Evolutionary conservation across 2,113 vertebrate genomes (phyloP).

Genomic region (Dromiciops gliroides): DNA sequence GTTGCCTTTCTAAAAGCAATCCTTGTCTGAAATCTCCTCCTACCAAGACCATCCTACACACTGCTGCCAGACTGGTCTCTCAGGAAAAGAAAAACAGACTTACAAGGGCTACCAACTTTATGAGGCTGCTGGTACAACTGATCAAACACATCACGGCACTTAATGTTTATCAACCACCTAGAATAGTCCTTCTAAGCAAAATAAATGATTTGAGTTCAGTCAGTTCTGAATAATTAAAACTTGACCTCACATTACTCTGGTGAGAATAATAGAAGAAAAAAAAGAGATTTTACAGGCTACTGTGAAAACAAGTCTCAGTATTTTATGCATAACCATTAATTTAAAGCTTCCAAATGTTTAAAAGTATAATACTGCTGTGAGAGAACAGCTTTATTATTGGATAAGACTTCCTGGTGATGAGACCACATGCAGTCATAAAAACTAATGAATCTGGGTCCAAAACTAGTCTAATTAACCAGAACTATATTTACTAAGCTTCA

Average conservation of each 20-base stretch:
- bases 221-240: background rate
- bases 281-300: background rate
- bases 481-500: background rate
- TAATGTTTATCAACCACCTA: background rate
- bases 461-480: background rate
- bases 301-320: background rate
- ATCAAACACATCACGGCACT: background rate
- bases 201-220: background rate
- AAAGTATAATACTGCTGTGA: background rate
- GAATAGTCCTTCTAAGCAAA: background rate
- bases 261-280: background rate
- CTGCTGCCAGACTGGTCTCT: background rate
- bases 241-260: background rate
- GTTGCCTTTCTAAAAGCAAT: background rate
- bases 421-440: background rate
- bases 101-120: background rate
- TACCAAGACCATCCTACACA: background rate
- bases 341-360: background rate
- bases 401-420: background rate
- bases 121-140: background rate
- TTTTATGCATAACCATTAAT: background rate
- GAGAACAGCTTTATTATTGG: background rate
- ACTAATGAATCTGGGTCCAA: background rate
- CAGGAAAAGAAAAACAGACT: background rate
- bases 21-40: background rate